Evolutionary conservation across 2,888 invertebrate genomes (phyloP).

Genomic region (Dynastes hyllus): DNA sequence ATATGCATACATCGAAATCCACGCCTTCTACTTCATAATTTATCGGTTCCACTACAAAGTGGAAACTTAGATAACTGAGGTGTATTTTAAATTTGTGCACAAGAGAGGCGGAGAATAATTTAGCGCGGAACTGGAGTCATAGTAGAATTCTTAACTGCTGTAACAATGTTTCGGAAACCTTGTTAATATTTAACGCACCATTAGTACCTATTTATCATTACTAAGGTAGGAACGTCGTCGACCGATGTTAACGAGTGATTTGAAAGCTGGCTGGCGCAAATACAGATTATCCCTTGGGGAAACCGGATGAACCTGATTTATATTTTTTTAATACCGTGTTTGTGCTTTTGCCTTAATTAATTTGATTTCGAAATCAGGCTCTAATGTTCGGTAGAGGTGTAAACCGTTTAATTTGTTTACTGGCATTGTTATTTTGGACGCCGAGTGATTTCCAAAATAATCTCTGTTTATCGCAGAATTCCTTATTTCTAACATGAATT

Average conservation of each 20-base stretch:
- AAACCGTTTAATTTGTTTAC: too few relatives aligned
- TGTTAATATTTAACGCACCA: slow-evolving; percentile 22
- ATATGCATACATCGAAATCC: slow-evolving; percentile 20
- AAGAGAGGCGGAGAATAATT: slow-evolving; percentile 21
- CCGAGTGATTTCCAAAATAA: too few relatives aligned
- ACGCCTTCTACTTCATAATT: slow-evolving; percentile 2
- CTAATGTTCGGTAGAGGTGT: too few relatives aligned
- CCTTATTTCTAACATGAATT: too few relatives aligned
- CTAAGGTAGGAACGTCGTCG: not conserved
- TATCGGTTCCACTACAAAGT: slow-evolving; percentile 8
- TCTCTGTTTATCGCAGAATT: too few relatives aligned
- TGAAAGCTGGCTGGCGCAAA: not conserved
- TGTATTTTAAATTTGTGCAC: slow-evolving; percentile 9
- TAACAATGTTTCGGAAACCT: slow-evolving; percentile 16
- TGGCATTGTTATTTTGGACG: too few relatives aligned
- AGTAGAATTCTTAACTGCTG: not conserved
- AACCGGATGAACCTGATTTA: not conserved
- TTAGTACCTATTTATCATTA: slow-evolving; percentile 24
- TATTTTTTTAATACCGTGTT: not conserved
- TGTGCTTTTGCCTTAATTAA: not conserved
- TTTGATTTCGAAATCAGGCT: not conserved
- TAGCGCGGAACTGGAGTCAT: slow-evolving; percentile 2
- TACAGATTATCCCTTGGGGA: not conserved
- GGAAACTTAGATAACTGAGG: slow-evolving; percentile 4
- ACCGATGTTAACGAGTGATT: not conserved